These are phyloP conservation scores for Acromyrmex heyeri DNA, from an alignment of 1,140 invertebrate genomes.

Conservation along the genomic window DNA sequence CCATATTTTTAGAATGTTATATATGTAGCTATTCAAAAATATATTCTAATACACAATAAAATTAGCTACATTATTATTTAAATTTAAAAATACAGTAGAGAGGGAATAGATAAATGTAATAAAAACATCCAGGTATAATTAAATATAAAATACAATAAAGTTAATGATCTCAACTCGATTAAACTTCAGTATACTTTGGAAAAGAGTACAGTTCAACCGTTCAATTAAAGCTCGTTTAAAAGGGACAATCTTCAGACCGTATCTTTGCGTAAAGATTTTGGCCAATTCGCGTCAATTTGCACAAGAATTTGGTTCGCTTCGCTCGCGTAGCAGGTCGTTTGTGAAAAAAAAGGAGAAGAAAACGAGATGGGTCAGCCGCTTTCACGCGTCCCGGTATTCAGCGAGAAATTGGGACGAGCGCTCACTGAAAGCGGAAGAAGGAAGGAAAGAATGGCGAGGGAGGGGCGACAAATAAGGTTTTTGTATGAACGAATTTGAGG, in stretches of 20 bases:
- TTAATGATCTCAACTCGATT: background rate
- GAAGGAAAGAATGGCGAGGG: background rate
- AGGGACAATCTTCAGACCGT: background rate
- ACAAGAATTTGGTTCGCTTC: background rate
- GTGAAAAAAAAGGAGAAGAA: slow-evolving; percentile 49
- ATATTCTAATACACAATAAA: background rate
- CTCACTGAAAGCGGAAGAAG: slow-evolving; percentile 70
- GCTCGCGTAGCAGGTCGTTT: background rate
- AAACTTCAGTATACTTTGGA: background rate
- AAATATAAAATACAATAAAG: background rate
- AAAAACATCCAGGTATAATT: background rate
- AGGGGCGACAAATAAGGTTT: slow-evolving; percentile 60
- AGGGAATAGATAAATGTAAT: background rate
- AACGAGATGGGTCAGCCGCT: slow-evolving; percentile 70
- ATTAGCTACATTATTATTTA: background rate
- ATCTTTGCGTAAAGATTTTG: slow-evolving; percentile 13
- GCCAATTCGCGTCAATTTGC: slow-evolving; percentile 32
- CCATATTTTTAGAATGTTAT: background rate
- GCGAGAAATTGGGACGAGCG: slow-evolving; percentile 74
- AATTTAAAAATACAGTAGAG: background rate
- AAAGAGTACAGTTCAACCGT: background rate
- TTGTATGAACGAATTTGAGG: slow-evolving; percentile 72
- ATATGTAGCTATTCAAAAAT: background rate
- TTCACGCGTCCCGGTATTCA: slow-evolving; percentile 73
- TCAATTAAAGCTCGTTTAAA: slow-evolving; percentile 20